A percentile compares a stretch with the other conserved stretches of the same genome.
phyloP scores from a whole-genome alignment of 1,140 invertebrate species.

The Akabosia matsudoensis region DNA sequence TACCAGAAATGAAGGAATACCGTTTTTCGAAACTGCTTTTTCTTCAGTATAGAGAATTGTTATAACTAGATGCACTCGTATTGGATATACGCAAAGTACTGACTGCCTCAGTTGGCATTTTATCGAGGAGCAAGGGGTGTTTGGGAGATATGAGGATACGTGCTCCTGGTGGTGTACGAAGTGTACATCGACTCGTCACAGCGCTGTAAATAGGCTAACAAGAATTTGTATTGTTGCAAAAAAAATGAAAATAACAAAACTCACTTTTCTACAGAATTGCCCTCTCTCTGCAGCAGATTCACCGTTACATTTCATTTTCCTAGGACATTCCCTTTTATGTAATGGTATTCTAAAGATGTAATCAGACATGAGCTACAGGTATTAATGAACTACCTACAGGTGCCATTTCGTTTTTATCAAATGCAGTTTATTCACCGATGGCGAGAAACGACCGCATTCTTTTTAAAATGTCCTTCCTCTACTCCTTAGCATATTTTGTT shows the following conservation, averaged over 20 bases:
- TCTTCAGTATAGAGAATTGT: neutral
- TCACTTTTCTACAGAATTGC: conserved; percentile 14
- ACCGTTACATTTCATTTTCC: conserved; percentile 7
- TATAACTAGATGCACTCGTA: neutral
- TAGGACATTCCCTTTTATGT: neutral
- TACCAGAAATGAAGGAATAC: conserved; percentile 21
- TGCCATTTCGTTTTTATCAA: no score
- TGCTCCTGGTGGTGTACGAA: neutral
- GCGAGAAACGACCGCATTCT: no score
- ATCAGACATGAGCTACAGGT: no score
- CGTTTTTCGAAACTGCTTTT: conserved; percentile 15
- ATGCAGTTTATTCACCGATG: no score
- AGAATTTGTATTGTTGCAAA: no score
- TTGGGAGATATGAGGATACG: neutral
- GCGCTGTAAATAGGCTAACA: neutral
- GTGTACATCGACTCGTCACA: neutral
- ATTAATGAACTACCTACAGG: no score
- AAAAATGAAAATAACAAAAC: conserved; percentile 17
- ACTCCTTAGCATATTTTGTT: no score
- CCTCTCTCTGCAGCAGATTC: neutral
- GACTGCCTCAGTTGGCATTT: neutral
- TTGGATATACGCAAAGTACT: neutral
- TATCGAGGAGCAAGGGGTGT: neutral
- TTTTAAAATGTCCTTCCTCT: no score
- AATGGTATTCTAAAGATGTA: no score